phyloP scores from a whole-genome alignment of 2,797 vertebrate genomes.

The Petrocephalus sullivani region DNA sequence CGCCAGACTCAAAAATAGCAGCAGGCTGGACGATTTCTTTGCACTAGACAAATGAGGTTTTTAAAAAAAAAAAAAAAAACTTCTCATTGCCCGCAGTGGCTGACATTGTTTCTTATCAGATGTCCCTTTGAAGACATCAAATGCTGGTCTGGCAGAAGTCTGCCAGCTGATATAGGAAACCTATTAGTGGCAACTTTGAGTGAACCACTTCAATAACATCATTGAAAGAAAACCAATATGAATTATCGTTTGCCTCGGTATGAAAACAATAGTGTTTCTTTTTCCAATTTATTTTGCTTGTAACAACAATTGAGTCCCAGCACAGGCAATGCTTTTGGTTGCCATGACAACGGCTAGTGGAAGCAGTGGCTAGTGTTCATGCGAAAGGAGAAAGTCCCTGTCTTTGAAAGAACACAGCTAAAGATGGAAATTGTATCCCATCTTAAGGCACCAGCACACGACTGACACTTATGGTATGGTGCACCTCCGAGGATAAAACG shows the following conservation, averaged over 20 bases:
- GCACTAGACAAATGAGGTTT: conserved; percentile 31
- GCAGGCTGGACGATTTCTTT: conserved; percentile 23
- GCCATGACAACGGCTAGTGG: background rate
- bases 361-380: background rate
- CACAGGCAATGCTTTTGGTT: background rate
- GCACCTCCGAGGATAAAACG: background rate
- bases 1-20: conserved; percentile 21
- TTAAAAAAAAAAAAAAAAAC: conserved; percentile 24
- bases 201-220: conserved; percentile 12
- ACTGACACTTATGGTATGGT: background rate
- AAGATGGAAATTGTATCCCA: background rate
- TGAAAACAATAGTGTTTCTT: conserved; percentile 19
- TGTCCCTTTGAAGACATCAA: conserved; percentile 28
- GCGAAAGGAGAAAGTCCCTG: background rate
- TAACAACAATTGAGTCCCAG: background rate
- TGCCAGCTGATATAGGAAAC: background rate
- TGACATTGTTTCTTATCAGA: conserved; percentile 31
- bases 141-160: conserved; percentile 21
- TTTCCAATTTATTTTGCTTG: conserved; percentile 14
- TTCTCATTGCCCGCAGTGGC: conserved; percentile 22
- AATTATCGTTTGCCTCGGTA: conserved; percentile 6
- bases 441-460: background rate
- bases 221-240: conserved; percentile 16
- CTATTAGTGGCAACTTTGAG: conserved; percentile 17
- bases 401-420: background rate